phyloP scores from a whole-genome alignment of 2,888 invertebrate genomes.

The Orthonychiurus folsomi region DNA sequence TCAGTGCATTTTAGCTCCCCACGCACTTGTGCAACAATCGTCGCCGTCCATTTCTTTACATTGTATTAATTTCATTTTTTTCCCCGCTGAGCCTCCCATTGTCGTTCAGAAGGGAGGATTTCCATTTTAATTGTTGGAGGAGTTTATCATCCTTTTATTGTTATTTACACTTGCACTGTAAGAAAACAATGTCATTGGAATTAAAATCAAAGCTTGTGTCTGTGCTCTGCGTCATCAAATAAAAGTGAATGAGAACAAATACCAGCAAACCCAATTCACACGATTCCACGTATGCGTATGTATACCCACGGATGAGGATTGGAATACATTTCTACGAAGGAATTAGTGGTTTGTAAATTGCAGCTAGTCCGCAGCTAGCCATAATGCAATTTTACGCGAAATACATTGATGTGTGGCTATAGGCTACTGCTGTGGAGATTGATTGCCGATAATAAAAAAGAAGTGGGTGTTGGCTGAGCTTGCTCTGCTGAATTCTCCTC shows the following conservation, averaged over 20 bases:
- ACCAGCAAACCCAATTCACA: neutral
- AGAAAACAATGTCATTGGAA: neutral
- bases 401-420: no score
- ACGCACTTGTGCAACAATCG: neutral
- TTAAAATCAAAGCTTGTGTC: neutral
- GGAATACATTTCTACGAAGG: no score
- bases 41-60: conserved; percentile 1
- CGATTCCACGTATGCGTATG: no score
- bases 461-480: no score
- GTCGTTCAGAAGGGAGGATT: neutral
- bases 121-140: neutral
- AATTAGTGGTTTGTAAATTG: no score
- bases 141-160: neutral
- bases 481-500: no score
- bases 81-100: neutral
- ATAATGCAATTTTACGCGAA: no score
- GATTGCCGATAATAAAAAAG: no score
- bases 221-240: no score
- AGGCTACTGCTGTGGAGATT: no score
- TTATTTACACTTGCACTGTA: neutral
- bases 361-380: no score
- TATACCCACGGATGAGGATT: no score
- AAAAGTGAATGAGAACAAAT: neutral
- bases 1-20: neutral
- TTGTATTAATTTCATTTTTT: neutral